These are phyloP conservation scores for Phylloscopus whistleri DNA, from an alignment of 2,113 vertebrate species.

Conservation along the genomic window DNA sequence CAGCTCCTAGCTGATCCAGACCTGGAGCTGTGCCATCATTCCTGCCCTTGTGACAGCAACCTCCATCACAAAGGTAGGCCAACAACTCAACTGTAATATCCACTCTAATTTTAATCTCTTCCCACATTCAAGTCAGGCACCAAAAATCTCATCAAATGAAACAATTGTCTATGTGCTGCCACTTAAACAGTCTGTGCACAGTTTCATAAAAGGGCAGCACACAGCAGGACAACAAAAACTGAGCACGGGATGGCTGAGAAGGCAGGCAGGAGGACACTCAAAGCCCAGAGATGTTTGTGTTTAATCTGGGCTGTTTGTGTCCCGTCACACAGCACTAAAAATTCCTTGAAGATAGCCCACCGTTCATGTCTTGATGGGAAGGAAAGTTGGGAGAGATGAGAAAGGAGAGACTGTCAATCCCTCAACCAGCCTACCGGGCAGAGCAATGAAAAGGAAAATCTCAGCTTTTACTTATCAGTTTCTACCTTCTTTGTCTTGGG, in stretches of 20 bases:
- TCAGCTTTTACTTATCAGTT: not conserved
- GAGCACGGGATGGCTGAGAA: not conserved
- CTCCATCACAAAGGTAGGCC: not conserved
- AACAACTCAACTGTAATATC: not conserved
- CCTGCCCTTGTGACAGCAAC: not conserved
- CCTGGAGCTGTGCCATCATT: not conserved
- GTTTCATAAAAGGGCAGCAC: not conserved
- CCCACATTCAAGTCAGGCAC: rapidly evolving
- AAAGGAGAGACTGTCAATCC: not conserved
- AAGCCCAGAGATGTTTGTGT: not conserved
- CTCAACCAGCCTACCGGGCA: not conserved
- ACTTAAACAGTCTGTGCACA: not conserved
- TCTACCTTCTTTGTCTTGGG: not conserved
- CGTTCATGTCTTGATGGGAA: not conserved
- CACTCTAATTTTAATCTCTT: not conserved
- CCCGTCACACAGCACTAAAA: not conserved
- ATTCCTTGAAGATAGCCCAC: not conserved
- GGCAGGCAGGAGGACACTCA: not conserved
- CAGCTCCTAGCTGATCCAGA: not conserved
- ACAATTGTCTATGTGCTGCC: not conserved
- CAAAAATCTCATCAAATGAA: not conserved
- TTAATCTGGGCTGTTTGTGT: not conserved
- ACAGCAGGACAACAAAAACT: not conserved
- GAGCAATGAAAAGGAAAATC: not conserved
- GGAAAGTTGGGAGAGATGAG: not conserved